Evolutionary conservation across 1,140 invertebrate species (phyloP).

Genomic region (Cyphomyrmex costatus): DNA sequence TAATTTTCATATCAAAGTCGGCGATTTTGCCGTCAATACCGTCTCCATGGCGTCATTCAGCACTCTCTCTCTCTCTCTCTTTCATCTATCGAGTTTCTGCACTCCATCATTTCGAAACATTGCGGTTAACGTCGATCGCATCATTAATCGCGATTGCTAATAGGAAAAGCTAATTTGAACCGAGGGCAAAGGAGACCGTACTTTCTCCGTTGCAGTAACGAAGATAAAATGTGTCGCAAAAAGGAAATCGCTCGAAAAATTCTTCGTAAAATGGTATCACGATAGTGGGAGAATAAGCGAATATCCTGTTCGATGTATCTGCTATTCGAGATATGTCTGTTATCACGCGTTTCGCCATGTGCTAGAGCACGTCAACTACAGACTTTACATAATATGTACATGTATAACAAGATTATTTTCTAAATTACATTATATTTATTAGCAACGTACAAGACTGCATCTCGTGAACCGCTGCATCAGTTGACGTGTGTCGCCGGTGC

Average conservation of each 20-base stretch:
- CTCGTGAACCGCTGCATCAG: slow-evolving; percentile 34
- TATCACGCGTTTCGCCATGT: neutral
- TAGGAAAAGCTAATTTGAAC: slow-evolving; percentile 28
- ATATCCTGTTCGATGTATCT: neutral
- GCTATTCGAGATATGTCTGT: neutral
- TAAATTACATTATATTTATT: slow-evolving; percentile 47
- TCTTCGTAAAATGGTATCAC: slow-evolving; percentile 2
- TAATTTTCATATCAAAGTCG: slow-evolving; percentile 14
- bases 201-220: neutral
- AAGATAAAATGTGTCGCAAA: slow-evolving; percentile 17
- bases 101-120: neutral
- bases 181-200: neutral
- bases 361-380: neutral
- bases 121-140: slow-evolving; percentile 36
- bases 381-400: no score
- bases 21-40: neutral
- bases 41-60: neutral
- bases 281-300: neutral
- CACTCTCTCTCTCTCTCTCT: neutral
- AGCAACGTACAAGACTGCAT: slow-evolving; percentile 39
- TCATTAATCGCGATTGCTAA: slow-evolving; percentile 53
- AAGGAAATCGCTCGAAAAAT: neutral
- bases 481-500: neutral
- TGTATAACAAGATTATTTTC: neutral
- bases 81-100: slow-evolving; percentile 14